Evolutionary conservation across 2,797 vertebrate genomes (phyloP), one percentile per base, ranked within the genome.

Genomic region (Eulemur mongoz): DNA sequence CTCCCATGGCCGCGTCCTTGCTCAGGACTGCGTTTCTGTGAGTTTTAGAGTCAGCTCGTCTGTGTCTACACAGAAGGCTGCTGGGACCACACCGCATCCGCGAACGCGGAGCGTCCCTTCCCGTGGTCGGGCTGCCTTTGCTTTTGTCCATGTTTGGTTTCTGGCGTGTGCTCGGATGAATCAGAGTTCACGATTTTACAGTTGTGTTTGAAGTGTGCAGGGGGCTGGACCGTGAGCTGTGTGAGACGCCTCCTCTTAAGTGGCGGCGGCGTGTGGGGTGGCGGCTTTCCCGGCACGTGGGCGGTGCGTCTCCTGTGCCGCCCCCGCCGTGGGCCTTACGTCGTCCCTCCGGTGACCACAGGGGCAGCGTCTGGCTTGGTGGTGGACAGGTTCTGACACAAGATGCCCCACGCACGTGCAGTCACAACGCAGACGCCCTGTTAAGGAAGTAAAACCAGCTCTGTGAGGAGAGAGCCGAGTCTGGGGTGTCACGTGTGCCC

Each of bases 401-500:
- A 20, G 7, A 7, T 0, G 20, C 7, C 45, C 80, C 15, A 2
- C 3, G 3, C 1, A 6, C 13, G 1, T 17, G 1, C 8, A 1
- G 70, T 27, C 25, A 2, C 12, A 35, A 2, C 50, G 15, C 23
- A 4, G 48, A 5, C 0, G 17, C 38, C 52, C 1, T 5, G 48
- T 13, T 12, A 4, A 23, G 38, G 73, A 17, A 3, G 10, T 5
- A 43, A 32, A 69, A 5, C 20, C 25, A 50, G 61, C 32, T 63
- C 18, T 35, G 5, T 12, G 0, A 22, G 10, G 25, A 20, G 17
- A 40, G 59, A 12, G 40, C 40, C 0, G 3, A 14, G 43, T 25
- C 25, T 23, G 4, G 61, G 67, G 22, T 12, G 35, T 10, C 14
- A 6, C 35, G 54, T 20, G 12, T 40, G 78, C 17, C 14, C 45